Evolutionary conservation across 2,888 invertebrate species (phyloP).

Genomic region (Uropetala carovei): DNA sequence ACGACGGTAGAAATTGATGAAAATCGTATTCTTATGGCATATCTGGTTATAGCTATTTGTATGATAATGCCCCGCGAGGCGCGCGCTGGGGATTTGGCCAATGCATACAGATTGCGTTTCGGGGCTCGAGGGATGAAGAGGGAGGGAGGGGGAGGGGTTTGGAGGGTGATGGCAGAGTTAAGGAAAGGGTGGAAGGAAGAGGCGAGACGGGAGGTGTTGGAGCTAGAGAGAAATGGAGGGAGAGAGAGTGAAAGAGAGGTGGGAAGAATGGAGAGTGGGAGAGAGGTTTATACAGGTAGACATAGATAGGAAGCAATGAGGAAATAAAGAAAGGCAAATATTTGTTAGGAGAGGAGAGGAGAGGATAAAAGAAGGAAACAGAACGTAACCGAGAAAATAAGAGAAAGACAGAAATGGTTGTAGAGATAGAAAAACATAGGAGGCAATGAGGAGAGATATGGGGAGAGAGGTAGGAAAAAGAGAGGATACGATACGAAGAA

Average conservation of each 20-base stretch:
- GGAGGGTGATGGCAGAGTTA: neutral
- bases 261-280: too few relatives aligned
- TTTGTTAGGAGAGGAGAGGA: neutral
- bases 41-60: conserved; percentile 45
- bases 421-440: neutral
- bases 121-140: neutral
- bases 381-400: neutral
- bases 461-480: neutral
- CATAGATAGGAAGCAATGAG: too few relatives aligned
- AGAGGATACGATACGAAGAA: neutral
- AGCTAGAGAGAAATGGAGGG: neutral
- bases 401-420: neutral
- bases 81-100: conserved; percentile 35
- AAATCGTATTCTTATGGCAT: neutral
- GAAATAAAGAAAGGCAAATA: too few relatives aligned
- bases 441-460: neutral
- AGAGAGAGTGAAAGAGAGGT: neutral
- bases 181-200: neutral
- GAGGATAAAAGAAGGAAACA: neutral
- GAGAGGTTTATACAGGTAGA: too few relatives aligned
- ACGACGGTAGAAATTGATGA: neutral
- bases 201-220: neutral
- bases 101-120: conserved; percentile 54
- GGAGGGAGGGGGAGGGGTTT: neutral
- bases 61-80: conserved; percentile 48